A percentile compares a stretch with the other conserved stretches of the same genome.
phyloP scores from a whole-genome alignment of 1,140 invertebrate species.

The Phortica variegata region DNA sequence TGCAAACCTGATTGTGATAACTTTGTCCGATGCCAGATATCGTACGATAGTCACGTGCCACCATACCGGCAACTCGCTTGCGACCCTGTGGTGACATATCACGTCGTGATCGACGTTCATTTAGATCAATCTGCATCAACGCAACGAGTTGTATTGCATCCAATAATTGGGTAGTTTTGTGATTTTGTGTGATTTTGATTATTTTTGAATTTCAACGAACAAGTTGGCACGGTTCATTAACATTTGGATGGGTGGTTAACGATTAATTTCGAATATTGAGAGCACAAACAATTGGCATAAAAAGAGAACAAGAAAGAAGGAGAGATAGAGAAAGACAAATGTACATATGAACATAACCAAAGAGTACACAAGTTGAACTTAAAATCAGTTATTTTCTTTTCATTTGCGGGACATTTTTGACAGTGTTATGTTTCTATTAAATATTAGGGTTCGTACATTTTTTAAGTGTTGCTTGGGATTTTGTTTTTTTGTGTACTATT shows the following conservation, averaged over 20 bases:
- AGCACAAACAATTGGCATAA: not conserved
- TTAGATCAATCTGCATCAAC: constrained; percentile 48
- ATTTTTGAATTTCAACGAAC: constrained; percentile 9
- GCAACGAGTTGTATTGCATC: constrained; percentile 5
- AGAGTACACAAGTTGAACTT: constrained; percentile 13
- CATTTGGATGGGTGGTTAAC: constrained; percentile 1
- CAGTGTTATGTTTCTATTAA: no score
- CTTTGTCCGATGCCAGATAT: constrained; percentile 58
- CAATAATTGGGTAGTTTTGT: constrained; percentile 2
- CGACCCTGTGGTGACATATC: constrained; percentile 78
- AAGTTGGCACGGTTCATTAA: constrained; percentile 9
- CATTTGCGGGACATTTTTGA: no score
- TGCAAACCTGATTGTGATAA: constrained; percentile 59
- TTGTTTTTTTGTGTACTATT: not conserved
- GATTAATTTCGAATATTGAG: constrained; percentile 5
- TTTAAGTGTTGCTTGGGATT: constrained; percentile 7
- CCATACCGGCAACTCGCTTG: constrained; percentile 68
- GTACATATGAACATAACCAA: constrained; percentile 38
- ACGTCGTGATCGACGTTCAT: constrained; percentile 63
- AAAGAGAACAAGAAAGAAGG: constrained; percentile 32
- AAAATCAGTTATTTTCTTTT: constrained; percentile 12
- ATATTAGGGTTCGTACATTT: constrained; percentile 11
- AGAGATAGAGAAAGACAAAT: constrained; percentile 26
- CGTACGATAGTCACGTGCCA: constrained; percentile 60
- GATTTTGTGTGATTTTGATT: constrained; percentile 10